A percentile compares a stretch with the other conserved stretches of the same genome.
Conservation (phyloP, 2,113 vertebrate species). For the Crypturellus undulatus region DNA sequence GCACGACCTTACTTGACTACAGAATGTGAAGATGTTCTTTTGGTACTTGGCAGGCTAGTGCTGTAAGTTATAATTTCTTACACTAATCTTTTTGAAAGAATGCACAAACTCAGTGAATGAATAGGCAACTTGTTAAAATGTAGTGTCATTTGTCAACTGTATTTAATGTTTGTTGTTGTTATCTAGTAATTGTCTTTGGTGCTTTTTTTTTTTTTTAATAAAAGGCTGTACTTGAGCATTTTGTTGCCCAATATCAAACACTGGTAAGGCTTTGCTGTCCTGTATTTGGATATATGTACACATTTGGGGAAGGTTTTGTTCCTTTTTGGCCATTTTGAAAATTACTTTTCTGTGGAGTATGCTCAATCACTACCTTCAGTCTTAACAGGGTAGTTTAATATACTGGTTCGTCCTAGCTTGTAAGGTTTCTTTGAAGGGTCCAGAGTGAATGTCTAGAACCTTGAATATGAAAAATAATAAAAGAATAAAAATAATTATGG, state of each 20-base stretch:
- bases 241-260: background rate
- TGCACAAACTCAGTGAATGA: background rate
- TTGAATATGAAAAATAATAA: background rate
- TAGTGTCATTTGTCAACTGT: background rate
- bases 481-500: background rate
- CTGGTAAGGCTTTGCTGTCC: background rate
- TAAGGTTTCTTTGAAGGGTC: background rate
- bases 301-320: background rate
- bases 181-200: background rate
- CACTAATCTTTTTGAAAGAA: background rate
- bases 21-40: slow-evolving; percentile 92
- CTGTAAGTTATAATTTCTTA: slow-evolving; percentile 86
- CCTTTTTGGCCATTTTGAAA: background rate
- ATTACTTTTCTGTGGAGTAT: background rate
- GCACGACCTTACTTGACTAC: slow-evolving; percentile 94
- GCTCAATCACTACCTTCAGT: background rate
- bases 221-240: background rate
- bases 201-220: background rate
- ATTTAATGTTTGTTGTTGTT: background rate
- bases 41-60: slow-evolving; percentile 94
- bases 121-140: background rate
- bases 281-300: background rate
- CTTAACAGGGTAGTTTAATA: background rate
- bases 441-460: background rate
- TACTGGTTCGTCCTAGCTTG: background rate